Evolutionary conservation across 2,113 vertebrate genomes (phyloP).

Genomic region (Pseudorectes ferrugineus): DNA sequence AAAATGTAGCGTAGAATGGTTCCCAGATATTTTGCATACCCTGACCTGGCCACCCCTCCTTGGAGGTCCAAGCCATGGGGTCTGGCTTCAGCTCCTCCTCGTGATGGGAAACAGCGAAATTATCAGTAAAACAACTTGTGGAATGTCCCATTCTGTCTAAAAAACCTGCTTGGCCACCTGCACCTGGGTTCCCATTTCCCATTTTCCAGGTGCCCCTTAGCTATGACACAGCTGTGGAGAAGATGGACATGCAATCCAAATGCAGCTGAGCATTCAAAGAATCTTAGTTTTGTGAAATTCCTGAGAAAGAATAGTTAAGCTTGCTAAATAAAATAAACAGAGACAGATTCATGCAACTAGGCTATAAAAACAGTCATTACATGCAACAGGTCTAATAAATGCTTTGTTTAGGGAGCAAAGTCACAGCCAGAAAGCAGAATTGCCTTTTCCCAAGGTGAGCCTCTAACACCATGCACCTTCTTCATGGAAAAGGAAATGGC

Average conservation of each 20-base stretch:
- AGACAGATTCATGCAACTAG: background rate
- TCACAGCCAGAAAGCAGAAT: background rate
- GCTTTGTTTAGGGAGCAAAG: background rate
- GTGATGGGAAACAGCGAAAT: background rate
- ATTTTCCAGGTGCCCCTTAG: background rate
- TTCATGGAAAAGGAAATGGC: background rate
- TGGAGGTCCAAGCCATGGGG: rapidly evolving
- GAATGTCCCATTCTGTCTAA: background rate
- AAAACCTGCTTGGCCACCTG: background rate
- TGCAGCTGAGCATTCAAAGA: background rate
- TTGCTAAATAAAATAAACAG: background rate
- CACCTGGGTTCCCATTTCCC: background rate
- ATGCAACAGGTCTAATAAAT: background rate
- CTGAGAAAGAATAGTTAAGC: background rate
- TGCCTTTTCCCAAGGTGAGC: background rate
- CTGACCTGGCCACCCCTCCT: background rate
- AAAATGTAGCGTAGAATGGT: background rate
- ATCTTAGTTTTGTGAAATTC: background rate
- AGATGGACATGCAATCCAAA: background rate
- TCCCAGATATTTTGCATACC: background rate
- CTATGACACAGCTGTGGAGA: background rate
- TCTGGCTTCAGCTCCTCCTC: background rate
- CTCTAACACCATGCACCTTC: background rate
- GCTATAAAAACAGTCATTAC: background rate
- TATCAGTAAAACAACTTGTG: background rate